Percentiles rank a stretch among this genome's conserved stretches.
Evolutionary conservation across 2,113 vertebrate species (phyloP).

Genomic region (Meleagris gallopavo): DNA sequence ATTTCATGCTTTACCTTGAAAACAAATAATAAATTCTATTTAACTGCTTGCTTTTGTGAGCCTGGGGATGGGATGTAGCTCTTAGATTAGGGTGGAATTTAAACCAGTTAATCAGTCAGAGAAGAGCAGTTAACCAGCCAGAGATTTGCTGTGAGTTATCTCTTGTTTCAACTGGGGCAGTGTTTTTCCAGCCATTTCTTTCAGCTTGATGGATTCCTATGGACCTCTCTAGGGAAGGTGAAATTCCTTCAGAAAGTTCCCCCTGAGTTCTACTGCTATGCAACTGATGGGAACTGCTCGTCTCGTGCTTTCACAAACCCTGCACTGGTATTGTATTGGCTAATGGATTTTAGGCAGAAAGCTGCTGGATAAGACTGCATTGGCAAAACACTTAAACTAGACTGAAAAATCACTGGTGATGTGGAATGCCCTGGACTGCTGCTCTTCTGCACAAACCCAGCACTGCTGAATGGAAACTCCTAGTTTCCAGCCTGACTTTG

Average conservation of each 20-base stretch:
- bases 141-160: not conserved
- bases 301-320: not conserved
- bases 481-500: not conserved
- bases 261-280: not conserved
- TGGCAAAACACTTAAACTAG: not conserved
- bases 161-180: not conserved
- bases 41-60: slow-evolving; percentile 6
- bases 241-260: not conserved
- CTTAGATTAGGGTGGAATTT: not conserved
- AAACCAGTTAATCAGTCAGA: not conserved
- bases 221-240: not conserved
- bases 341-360: not conserved
- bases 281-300: not conserved
- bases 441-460: not conserved
- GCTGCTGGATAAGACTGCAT: not conserved
- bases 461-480: not conserved
- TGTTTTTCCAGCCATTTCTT: not conserved
- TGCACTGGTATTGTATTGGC: not conserved
- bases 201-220: not conserved
- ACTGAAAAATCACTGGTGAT: not conserved
- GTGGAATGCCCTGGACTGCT: fast-evolving
- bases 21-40: slow-evolving; percentile 3
- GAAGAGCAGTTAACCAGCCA: not conserved
- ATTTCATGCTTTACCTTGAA: slow-evolving; percentile 2
- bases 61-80: not conserved